Evolutionary conservation across 2,113 vertebrate genomes (phyloP).

Genomic region (Daphoenositta chrysoptera): DNA sequence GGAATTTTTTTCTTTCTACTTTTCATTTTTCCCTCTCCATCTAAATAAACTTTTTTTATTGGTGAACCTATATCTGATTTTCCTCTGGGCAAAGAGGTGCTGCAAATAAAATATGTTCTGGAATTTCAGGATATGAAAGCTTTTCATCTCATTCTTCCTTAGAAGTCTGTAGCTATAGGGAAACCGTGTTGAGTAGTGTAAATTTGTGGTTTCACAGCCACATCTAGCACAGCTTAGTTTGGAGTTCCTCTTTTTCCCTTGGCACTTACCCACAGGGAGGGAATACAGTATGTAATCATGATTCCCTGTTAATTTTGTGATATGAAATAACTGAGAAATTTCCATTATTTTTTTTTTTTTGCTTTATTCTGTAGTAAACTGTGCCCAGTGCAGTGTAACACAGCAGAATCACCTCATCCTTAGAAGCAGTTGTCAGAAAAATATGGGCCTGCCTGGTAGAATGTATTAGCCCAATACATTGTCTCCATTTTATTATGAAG

Average conservation of each 20-base stretch:
- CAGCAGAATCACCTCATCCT: conserved; percentile 79
- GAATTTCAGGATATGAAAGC: background rate
- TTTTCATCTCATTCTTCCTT: background rate
- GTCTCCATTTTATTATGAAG: conserved; percentile 85
- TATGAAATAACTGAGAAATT: background rate
- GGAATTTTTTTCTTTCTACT: background rate
- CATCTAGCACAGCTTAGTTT: background rate
- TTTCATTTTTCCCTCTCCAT: background rate
- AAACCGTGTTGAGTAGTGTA: background rate
- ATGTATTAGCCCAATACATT: conserved; percentile 92
- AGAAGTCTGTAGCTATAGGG: background rate
- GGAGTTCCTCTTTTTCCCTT: background rate
- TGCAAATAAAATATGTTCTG: background rate
- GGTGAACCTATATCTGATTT: background rate
- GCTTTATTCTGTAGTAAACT: conserved; percentile 59
- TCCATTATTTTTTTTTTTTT: background rate
- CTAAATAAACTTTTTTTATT: background rate
- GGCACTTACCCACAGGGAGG: background rate
- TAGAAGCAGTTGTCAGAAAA: conserved; percentile 86
- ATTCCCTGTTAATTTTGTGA: background rate
- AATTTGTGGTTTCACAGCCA: background rate
- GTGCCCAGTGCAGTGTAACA: conserved; percentile 78
- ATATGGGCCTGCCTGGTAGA: conserved; percentile 78
- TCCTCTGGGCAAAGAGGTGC: background rate
- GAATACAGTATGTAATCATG: background rate